These are phyloP conservation scores for Rhinoraja longicauda DNA, from an alignment of 2,797 vertebrate species.

Conservation along the genomic window DNA sequence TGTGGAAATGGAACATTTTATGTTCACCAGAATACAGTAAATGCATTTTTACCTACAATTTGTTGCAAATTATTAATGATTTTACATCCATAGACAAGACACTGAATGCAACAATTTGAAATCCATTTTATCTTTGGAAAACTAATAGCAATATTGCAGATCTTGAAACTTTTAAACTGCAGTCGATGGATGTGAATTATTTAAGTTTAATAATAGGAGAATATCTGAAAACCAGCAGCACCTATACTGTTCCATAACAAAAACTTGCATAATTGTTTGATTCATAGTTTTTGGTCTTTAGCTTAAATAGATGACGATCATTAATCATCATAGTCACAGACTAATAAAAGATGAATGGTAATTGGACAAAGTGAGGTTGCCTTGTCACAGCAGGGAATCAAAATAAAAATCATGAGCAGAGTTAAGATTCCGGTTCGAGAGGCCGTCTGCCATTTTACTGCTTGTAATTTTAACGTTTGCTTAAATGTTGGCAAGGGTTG, in stretches of 20 bases:
- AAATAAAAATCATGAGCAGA: neutral
- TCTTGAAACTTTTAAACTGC: neutral
- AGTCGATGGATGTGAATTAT: constrained; percentile 12
- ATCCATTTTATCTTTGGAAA: neutral
- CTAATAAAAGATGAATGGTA: neutral
- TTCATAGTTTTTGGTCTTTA: constrained; percentile 1
- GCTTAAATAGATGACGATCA: constrained; percentile 14
- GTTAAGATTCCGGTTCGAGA: neutral
- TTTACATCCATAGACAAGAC: neutral
- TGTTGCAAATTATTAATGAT: constrained; percentile 14
- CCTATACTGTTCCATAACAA: neutral
- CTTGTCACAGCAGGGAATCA: neutral
- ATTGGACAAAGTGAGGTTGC: neutral
- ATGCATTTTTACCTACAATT: constrained; percentile 10
- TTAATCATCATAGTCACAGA: neutral
- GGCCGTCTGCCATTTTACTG: neutral
- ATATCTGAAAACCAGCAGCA: neutral
- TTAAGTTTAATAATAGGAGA: constrained; percentile 1
- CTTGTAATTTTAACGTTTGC: neutral
- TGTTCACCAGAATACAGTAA: neutral
- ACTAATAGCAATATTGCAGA: neutral
- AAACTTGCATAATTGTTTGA: constrained; percentile 12
- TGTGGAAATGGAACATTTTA: neutral
- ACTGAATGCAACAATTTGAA: neutral
- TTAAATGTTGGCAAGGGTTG: neutral